A percentile compares a stretch with the other conserved stretches of the same genome.
Conservation (phyloP, 2,888 invertebrate species). For the Archips crataeganus region DNA sequence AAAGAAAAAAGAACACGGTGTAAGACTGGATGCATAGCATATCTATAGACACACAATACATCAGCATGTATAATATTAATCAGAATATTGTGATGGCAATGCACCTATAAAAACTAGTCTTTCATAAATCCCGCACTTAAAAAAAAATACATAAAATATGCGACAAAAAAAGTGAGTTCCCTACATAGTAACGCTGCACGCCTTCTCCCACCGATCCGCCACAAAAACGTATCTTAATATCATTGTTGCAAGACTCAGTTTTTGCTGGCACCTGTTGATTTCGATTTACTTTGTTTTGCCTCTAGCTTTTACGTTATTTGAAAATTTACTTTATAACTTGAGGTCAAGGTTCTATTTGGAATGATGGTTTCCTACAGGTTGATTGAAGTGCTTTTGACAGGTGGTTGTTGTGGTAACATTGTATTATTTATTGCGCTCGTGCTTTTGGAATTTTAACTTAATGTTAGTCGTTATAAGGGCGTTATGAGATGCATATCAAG, state of each 20-base stretch:
- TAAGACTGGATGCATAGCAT: no score
- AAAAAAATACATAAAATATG: conserved; percentile 11
- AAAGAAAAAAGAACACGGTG: no score
- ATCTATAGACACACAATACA: no score
- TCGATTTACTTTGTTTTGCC: conserved; percentile 23
- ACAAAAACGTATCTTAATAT: conserved; percentile 31
- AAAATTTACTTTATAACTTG: conserved; percentile 4
- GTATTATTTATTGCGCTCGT: conserved; percentile 5
- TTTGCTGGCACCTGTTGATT: conserved; percentile 35
- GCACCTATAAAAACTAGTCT: conserved; percentile 23
- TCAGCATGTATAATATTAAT: not conserved
- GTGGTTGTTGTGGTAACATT: conserved; percentile 36
- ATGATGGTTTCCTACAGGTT: conserved; percentile 6
- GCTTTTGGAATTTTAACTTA: conserved; percentile 14
- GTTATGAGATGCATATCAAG: not conserved
- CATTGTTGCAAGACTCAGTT: conserved; percentile 24
- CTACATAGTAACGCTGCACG: conserved; percentile 30
- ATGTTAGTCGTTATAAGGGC: not conserved
- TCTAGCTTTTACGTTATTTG: not conserved
- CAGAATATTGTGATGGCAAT: not conserved
- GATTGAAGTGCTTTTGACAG: conserved; percentile 38
- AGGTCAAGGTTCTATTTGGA: conserved; percentile 18
- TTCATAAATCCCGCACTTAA: conserved; percentile 18
- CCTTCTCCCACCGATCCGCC: not conserved
- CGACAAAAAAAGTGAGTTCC: conserved; percentile 33